Base-by-base conservation (phyloP, 1,140 invertebrate species). In the Meteorus sp. region DNA sequence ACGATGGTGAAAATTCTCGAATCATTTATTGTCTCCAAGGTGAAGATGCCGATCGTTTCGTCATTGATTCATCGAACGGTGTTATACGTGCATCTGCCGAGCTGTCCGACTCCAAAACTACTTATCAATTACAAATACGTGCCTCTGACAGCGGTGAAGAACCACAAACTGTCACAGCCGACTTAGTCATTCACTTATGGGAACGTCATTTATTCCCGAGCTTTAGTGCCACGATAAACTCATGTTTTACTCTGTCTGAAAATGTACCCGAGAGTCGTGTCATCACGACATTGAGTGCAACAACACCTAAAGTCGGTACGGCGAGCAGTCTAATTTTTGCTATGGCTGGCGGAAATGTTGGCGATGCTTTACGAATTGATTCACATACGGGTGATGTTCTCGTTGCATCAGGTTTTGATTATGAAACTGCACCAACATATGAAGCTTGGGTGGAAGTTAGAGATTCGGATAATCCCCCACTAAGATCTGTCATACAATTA, bases 401-500 rank as follows among this genome's bases (percentile, higher is more conserved):
- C 0, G 87, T 89, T 1, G 85, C 86, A 5, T 85, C 84, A 67
- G 89, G 89, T 1, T 83, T 98, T 48, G 95, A 98, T 78, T 96
- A 92, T 69, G 95, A 98, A 82, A 88, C 88, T 0, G 84, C 88
- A 58, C 85, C 88, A 13, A 77, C 87, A 13, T 96, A 95, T 74
- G 89, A 94, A 78, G 86, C 97, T 20, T 98, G 94, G 95, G 85
- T 98, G 45, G 92, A 95, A 82, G 94, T 95, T 0, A 81, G 86
- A 50, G 93, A 97, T 77, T 88, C 89, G 0, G 92, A 93, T 70
- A 85, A 84, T 43, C 92, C 92, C 3, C 85, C 89, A 0, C 74
- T 95, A 13, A 82, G 89, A 55, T 91, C 87, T 47, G 89, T 91
- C 9, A 82, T 88, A 57, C 84, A 89, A 66, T 73, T 97, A 3